These are phyloP conservation scores for Plumapathes pennacea DNA, from an alignment of 92 coral and sea anemone species.

Conservation along the genomic window DNA sequence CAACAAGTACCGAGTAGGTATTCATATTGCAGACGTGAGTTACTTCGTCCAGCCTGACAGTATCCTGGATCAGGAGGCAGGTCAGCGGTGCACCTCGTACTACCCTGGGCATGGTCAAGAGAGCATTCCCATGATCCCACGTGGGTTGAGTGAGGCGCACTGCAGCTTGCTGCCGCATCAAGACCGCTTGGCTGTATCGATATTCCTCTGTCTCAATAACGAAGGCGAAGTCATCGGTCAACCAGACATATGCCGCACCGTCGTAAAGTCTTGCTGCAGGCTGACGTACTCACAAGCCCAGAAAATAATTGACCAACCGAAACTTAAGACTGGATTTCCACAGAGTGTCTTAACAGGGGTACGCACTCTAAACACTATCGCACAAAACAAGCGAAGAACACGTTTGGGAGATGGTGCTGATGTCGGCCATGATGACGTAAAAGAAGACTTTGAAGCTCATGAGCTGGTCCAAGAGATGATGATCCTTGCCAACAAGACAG, in stretches of 20 bases:
- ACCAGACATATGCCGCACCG: conserved; percentile 46
- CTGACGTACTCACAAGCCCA: conserved; percentile 78
- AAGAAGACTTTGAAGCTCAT: conserved; percentile 65
- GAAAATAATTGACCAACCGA: conserved; percentile 28
- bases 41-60: conserved; percentile 70
- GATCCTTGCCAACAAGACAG: conserved; percentile 78
- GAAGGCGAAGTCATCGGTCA: conserved; percentile 41
- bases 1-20: conserved; percentile 50
- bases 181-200: conserved; percentile 77
- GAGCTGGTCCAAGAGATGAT: conserved; percentile 90
- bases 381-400: conserved; percentile 43
- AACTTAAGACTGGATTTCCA: conserved; percentile 3
- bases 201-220: conserved; percentile 39
- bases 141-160: conserved; percentile 57
- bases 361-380: conserved; percentile 38
- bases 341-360: conserved; percentile 12
- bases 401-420: conserved; percentile 74
- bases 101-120: conserved; percentile 60
- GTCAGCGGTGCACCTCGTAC: conserved; percentile 74
- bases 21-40: conserved; percentile 95
- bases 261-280: conserved; percentile 64
- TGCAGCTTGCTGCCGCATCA: conserved; percentile 70
- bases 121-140: conserved; percentile 82
- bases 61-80: conserved; percentile 70
- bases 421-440: conserved; percentile 33